Evolutionary conservation across 2,888 invertebrate genomes (phyloP), one percentile per base, ranked within the genome.

Genomic region (Xylota segnis): DNA sequence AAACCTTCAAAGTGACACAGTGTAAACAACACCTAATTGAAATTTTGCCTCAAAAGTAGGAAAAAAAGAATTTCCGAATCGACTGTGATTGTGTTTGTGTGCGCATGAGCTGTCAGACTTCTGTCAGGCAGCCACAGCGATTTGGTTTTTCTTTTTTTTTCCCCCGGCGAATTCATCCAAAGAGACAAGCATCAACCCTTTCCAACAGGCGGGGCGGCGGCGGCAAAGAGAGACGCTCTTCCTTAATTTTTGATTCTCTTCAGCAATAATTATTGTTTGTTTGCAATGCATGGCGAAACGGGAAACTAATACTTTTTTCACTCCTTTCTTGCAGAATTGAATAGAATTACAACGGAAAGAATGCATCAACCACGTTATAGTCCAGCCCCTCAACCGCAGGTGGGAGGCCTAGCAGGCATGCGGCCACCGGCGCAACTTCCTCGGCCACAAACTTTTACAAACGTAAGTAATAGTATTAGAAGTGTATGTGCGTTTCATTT

Each of bases 391-490:
- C 88, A 90, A 37, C 87, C 75, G 54, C 88, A 88, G 74, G 88
- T 89, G 68, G 87, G 88, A 83, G 88, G 87, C 56, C 74, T 88
- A 63, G 88, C 88, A 76, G 89, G 88, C 70, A 89, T 90, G 89
- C 88, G 90, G 70, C 89, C 89, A 76, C 89, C 89, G 58, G 77
- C 89, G 18, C 89, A 89, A 83, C 87, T 89, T 79, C 89, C 89
- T 50, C 89, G 89, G 78, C 90, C 89, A 72, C 90, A 90, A 89
- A 91, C 91, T 90, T 92, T 93, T 92, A 92, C 90, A 90, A 92
- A 92, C 91, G 92, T 93, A 93, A 93, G 93, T 93, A 92, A 70
- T 58, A 58, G 12, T 9, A 34, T 68, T 29, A 74, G 40, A 37
- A 43, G 52, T 43, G 14, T 23, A 2, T 54, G 40, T 45, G 43